Conservation (phyloP, 1,140 invertebrate genomes). For the Trissolcus basalis region DNA sequence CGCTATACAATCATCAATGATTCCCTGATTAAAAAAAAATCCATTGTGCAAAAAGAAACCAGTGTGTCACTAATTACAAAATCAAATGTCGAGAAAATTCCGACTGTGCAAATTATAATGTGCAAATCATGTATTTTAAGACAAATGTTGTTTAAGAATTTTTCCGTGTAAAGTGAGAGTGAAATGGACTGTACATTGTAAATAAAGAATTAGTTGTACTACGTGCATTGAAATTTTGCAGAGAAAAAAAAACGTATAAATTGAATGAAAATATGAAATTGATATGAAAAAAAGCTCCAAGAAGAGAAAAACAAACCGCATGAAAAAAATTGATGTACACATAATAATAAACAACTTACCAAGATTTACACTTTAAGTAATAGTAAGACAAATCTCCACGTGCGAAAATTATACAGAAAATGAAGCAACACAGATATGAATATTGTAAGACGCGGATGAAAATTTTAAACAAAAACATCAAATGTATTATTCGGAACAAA, state of each 20-base stretch:
- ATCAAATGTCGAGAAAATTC: slow-evolving; percentile 51
- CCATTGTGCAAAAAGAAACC: slow-evolving; percentile 34
- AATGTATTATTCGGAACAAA: slow-evolving; percentile 37
- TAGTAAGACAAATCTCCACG: slow-evolving; percentile 51
- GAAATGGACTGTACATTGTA: slow-evolving; percentile 61
- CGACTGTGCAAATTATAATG: slow-evolving; percentile 55
- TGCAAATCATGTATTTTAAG: slow-evolving; percentile 59
- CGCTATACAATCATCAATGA: slow-evolving; percentile 48
- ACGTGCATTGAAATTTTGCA: slow-evolving; percentile 45
- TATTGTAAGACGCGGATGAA: slow-evolving; percentile 27
- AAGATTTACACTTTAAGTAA: slow-evolving; percentile 58
- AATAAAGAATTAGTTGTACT: slow-evolving; percentile 59
- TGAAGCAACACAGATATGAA: slow-evolving; percentile 20
- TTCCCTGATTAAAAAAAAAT: slow-evolving; percentile 24
- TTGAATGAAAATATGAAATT: slow-evolving; percentile 24
- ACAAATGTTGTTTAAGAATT: slow-evolving; percentile 57
- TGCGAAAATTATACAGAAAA: slow-evolving; percentile 43
- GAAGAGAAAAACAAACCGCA: slow-evolving; percentile 24
- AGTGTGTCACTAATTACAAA: slow-evolving; percentile 53
- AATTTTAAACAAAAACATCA: slow-evolving; percentile 16
- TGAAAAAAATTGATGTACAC: slow-evolving; percentile 57
- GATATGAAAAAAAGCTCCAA: slow-evolving; percentile 16
- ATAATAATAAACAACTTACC: slow-evolving; percentile 55
- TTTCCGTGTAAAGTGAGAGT: slow-evolving; percentile 53
- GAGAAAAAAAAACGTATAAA: slow-evolving; percentile 23